Base-by-base conservation (phyloP, 2,888 invertebrate genomes). In the Tholera decimalis region DNA sequence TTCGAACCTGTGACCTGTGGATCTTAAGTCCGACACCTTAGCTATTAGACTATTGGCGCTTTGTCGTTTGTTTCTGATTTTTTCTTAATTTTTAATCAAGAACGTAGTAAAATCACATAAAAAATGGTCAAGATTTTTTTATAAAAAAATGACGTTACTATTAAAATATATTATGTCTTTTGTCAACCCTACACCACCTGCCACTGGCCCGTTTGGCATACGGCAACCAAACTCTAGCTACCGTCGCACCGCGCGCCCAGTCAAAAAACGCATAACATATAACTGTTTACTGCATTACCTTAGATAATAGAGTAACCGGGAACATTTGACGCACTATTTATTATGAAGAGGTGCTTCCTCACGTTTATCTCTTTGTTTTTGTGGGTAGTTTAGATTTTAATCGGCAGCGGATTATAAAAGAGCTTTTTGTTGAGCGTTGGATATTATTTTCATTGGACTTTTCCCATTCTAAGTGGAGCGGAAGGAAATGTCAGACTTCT, bases 231-330 rank as follows among this genome's bases (percentile, higher is more conserved):
- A 76, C 43, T n/a, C 46, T 58, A 56, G 51, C 64, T 43, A 58
- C 35, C 61, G 77, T 49, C 58, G 65, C 50, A 56, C 28, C 54
- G 67, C 64, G 53, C 82, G 67, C 64, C 55, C 82, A 80, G 80
- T 82, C 80, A 80, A 80, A 80, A 82, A 82, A 80, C 80, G 73
- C 80, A 79, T 80, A 76, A 76, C 47, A 47, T 49, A 39, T 79
- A 80, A 77, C 80, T 79, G 80, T 82, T 61, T 59, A 49, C 41
- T 70, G 56, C 64, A 65, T 70, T 80, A 68, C 51, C 55, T 77
- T 55, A 60, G 62, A 74, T 77, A 68, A 74, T 82, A 80, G 66
- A 50, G n/a, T 73, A 66, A 73, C 67, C 65, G 55, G 35, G 53
- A 35, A 15, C 9, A 50, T 73, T 77, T 72, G 73, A 73, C 55